These are phyloP conservation scores for Tragelaphus strepsiceros DNA, from an alignment of 2,113 vertebrate species.

Conservation along the genomic window DNA sequence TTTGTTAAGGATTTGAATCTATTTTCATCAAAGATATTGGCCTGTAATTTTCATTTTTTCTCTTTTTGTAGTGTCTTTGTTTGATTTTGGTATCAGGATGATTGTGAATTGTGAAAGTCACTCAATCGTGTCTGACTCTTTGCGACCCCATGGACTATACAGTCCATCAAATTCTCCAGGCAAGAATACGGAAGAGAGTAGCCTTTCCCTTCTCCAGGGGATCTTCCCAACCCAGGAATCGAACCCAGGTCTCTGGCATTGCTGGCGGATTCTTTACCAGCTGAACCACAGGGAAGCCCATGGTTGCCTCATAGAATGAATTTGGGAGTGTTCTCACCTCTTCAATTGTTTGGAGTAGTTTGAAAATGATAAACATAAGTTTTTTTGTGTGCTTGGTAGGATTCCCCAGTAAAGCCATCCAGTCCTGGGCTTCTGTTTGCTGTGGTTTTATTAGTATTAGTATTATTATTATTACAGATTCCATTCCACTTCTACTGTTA, in stretches of 20 bases:
- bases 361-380: neutral
- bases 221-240: neutral
- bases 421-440: neutral
- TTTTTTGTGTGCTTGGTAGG: neutral
- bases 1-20: neutral
- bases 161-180: neutral
- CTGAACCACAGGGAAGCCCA: neutral
- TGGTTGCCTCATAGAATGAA: neutral
- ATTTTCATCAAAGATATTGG: neutral
- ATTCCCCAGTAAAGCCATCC: neutral
- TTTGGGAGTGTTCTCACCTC: neutral
- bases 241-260: neutral
- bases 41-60: neutral
- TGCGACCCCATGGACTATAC: neutral
- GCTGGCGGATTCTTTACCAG: neutral
- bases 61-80: neutral
- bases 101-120: neutral
- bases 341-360: neutral
- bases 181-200: neutral
- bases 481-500: neutral
- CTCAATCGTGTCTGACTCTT: neutral
- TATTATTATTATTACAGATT: neutral
- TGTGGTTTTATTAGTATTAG: neutral
- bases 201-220: neutral
- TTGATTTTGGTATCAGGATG: neutral